Evolutionary conservation across 2,888 invertebrate genomes (phyloP).

Genomic region (Boloria euphrosyne): DNA sequence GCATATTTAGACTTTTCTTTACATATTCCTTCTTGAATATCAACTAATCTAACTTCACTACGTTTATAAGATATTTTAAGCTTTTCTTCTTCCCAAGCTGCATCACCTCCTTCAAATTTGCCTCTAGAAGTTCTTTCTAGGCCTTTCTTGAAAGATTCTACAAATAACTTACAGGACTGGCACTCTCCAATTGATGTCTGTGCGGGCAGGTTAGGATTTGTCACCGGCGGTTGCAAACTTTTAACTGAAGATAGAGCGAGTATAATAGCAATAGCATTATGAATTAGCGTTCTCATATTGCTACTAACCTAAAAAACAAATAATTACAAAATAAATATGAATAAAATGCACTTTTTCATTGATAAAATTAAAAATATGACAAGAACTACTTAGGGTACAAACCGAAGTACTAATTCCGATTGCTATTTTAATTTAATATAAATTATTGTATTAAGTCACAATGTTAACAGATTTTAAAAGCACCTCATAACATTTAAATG

Average conservation of each 20-base stretch:
- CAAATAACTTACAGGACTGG: slow-evolving; percentile 88
- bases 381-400: slow-evolving; percentile 37
- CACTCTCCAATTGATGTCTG: slow-evolving; percentile 86
- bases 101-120: slow-evolving; percentile 96
- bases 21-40: slow-evolving; percentile 95
- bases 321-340: slow-evolving; percentile 27
- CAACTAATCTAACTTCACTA: slow-evolving; percentile 94
- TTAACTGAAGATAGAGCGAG: slow-evolving; percentile 47
- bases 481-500: slow-evolving; percentile 6
- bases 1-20: slow-evolving; percentile 87
- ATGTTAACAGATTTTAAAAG: neutral
- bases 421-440: neutral
- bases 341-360: slow-evolving; percentile 16
- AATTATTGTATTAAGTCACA: slow-evolving; percentile 1
- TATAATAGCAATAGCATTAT: slow-evolving; percentile 31
- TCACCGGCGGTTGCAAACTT: slow-evolving; percentile 52
- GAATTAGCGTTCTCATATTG: slow-evolving; percentile 48
- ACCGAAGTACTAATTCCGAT: slow-evolving; percentile 1
- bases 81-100: slow-evolving; percentile 96
- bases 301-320: slow-evolving; percentile 47
- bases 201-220: slow-evolving; percentile 58
- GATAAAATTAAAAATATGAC: neutral
- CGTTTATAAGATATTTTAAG: slow-evolving; percentile 90
- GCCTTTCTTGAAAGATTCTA: slow-evolving; percentile 90
- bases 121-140: slow-evolving; percentile 91